phyloP scores from a whole-genome alignment of 2,113 vertebrate species.

The Ploceus nigricollis region DNA sequence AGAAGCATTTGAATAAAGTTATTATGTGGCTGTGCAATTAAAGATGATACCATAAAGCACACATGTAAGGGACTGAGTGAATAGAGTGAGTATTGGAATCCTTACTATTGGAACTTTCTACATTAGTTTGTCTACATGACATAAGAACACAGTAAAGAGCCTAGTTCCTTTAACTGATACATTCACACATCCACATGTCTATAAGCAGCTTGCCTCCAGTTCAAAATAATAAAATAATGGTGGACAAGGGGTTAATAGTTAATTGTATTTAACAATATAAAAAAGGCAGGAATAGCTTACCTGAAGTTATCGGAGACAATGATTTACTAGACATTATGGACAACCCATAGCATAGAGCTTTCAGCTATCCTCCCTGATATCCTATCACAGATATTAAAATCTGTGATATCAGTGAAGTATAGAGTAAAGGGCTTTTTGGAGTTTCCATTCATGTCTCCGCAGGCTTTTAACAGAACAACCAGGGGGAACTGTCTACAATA shows the following conservation, averaged over 20 bases:
- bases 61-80: neutral
- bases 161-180: neutral
- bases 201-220: neutral
- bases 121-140: neutral
- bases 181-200: neutral
- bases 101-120: neutral
- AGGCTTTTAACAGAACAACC: neutral
- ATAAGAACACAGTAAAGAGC: neutral
- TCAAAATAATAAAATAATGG: neutral
- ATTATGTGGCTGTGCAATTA: neutral
- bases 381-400: neutral
- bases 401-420: neutral
- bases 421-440: neutral
- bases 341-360: neutral
- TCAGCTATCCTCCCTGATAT: neutral
- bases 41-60: neutral
- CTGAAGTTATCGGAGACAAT: neutral
- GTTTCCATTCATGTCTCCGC: neutral
- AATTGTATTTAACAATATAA: neutral
- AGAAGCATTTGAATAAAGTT: neutral
- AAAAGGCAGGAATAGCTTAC: constrained; percentile 5
- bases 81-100: neutral
- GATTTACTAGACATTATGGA: neutral
- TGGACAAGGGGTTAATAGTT: neutral
- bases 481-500: neutral